Evolutionary conservation across 1,140 invertebrate species (phyloP).

Genomic region (Phymastichus coffea): DNA sequence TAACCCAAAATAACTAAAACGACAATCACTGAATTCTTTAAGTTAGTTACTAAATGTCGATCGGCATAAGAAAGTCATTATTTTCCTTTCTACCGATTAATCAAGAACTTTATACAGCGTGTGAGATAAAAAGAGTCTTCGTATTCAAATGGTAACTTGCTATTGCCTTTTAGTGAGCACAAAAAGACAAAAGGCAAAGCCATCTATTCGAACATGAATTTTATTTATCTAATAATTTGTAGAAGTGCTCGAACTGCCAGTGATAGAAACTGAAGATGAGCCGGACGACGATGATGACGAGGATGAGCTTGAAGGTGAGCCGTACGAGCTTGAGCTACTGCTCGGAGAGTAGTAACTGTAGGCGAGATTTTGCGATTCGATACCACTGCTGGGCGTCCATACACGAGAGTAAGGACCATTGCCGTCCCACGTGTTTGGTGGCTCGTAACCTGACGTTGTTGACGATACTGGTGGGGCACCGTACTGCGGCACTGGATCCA

Average conservation of each 20-base stretch:
- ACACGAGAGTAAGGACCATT: slow-evolving; percentile 72
- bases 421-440: slow-evolving; percentile 63
- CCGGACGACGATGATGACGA: slow-evolving; percentile 58
- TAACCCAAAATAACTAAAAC: too few relatives aligned
- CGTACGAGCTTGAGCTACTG: slow-evolving; percentile 51
- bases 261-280: slow-evolving; percentile 36
- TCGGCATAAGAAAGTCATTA: too few relatives aligned
- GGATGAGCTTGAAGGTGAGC: slow-evolving; percentile 53
- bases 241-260: slow-evolving; percentile 1
- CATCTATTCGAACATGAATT: too few relatives aligned
- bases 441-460: slow-evolving; percentile 59
- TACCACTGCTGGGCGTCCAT: slow-evolving; percentile 62
- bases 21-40: too few relatives aligned
- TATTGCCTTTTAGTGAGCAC: too few relatives aligned
- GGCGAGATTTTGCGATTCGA: slow-evolving; percentile 66
- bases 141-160: too few relatives aligned
- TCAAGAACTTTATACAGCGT: too few relatives aligned
- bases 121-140: too few relatives aligned
- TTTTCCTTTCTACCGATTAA: too few relatives aligned
- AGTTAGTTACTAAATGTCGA: too few relatives aligned
- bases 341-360: slow-evolving; percentile 74
- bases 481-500: slow-evolving; percentile 66
- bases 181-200: too few relatives aligned
- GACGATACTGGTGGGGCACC: slow-evolving; percentile 61
- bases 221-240: slow-evolving; percentile 22